phyloP scores from a whole-genome alignment of 2,797 vertebrate genomes.

The Philypnodon macrostomus region DNA sequence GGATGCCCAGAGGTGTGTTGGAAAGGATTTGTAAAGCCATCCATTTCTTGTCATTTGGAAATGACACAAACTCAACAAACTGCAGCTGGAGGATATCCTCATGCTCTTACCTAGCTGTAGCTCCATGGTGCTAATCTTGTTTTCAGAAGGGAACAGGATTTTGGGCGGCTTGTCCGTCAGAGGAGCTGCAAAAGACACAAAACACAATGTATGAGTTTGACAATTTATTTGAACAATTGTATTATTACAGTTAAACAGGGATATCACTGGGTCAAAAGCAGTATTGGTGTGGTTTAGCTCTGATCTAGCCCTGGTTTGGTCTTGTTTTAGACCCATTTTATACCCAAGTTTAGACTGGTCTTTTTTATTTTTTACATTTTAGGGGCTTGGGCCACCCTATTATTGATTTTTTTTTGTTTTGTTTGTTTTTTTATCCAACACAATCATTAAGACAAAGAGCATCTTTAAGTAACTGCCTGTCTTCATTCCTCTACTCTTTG shows the following conservation, averaged over 20 bases:
- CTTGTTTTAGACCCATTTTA: no score
- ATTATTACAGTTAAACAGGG: conserved; percentile 7
- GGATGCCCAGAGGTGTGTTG: conserved; percentile 45
- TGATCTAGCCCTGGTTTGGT: no score
- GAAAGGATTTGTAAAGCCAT: conserved; percentile 59
- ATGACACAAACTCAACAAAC: conserved; percentile 36
- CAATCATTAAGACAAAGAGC: neutral
- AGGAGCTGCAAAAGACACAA: conserved; percentile 83
- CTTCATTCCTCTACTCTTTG: neutral
- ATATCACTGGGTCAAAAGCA: no score
- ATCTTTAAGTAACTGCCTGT: conserved; percentile 1
- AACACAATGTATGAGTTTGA: conserved; percentile 16
- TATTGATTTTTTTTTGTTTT: neutral
- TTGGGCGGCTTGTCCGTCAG: conserved; percentile 97
- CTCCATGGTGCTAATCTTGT: conserved; percentile 92
- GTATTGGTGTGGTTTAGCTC: no score
- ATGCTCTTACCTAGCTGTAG: conserved; percentile 92
- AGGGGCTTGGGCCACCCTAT: no score
- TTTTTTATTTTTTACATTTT: no score
- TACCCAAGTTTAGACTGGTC: no score
- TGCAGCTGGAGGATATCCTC: conserved; percentile 48
- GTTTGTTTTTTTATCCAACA: neutral
- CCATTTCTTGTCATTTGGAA: conserved; percentile 57
- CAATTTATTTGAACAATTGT: conserved; percentile 3
- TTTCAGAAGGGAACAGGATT: conserved; percentile 93